Conservation (phyloP, 2,888 invertebrate species). For the Chrysolina americana region DNA sequence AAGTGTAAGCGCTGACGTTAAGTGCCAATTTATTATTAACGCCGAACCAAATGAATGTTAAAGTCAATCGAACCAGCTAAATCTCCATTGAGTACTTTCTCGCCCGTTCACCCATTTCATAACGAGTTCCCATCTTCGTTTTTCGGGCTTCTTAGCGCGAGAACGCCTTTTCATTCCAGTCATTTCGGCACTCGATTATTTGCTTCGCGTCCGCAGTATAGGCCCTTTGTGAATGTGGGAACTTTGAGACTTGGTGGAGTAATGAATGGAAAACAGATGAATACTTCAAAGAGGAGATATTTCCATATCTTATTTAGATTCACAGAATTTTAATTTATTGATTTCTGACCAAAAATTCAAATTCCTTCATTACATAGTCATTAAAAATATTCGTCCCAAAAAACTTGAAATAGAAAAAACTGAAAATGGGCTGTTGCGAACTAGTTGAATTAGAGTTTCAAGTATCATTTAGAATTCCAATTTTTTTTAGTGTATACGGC, state of each 20-base stretch:
- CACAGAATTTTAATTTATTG: too few relatives aligned
- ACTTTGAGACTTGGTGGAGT: constrained; percentile 23
- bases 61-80: constrained; percentile 54
- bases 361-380: too few relatives aligned
- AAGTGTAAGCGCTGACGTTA: constrained; percentile 41
- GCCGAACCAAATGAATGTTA: constrained; percentile 53
- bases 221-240: constrained; percentile 32
- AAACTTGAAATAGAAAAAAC: too few relatives aligned
- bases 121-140: constrained; percentile 47
- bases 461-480: too few relatives aligned
- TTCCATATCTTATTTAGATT: too few relatives aligned
- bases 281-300: background rate
- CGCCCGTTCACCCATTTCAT: constrained; percentile 41
- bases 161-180: constrained; percentile 39
- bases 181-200: constrained; percentile 50
- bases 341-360: too few relatives aligned
- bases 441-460: too few relatives aligned
- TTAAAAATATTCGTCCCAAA: too few relatives aligned
- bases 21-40: constrained; percentile 52
- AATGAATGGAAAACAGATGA: background rate
- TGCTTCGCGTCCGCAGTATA: constrained; percentile 35
- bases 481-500: too few relatives aligned
- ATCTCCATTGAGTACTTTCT: constrained; percentile 50
- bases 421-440: too few relatives aligned
- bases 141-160: constrained; percentile 34